These are phyloP conservation scores for Machaerirhynchus nigripectus DNA, from an alignment of 2,113 vertebrate species.

Conservation along the genomic window DNA sequence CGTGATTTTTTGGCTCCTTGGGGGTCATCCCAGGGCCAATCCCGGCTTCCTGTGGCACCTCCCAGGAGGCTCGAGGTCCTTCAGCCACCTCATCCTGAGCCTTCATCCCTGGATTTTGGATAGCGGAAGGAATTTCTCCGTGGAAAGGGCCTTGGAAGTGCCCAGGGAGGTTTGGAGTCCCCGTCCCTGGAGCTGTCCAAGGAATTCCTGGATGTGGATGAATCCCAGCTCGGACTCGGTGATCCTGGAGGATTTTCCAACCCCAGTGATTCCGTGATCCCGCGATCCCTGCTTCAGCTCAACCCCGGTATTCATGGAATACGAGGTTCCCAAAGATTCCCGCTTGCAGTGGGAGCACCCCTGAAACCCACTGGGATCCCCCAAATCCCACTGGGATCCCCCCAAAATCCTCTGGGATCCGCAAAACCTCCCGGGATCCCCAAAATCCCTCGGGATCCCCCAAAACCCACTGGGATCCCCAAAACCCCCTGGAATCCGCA, in stretches of 20 bases:
- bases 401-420: no score
- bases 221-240: rapidly evolving
- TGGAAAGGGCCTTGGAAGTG: neutral
- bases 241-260: neutral
- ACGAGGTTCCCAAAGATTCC: neutral
- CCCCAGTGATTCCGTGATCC: neutral
- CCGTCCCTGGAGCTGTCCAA: neutral
- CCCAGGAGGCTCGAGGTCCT: neutral
- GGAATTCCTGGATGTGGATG: neutral
- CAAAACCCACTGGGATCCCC: no score
- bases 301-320: no score
- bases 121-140: neutral
- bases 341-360: rapidly evolving
- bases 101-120: neutral
- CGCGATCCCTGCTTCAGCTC: neutral
- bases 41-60: neutral
- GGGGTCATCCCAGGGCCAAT: neutral
- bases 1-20: neutral
- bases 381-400: no score
- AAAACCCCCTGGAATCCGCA: no score
- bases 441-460: no score
- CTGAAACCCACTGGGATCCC: neutral
- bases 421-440: no score
- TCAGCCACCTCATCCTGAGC: rapidly evolving
- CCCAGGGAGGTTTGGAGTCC: rapidly evolving